These are phyloP conservation scores for Rotaria socialis DNA, from an alignment of 2,888 invertebrate species.

Conservation along the genomic window DNA sequence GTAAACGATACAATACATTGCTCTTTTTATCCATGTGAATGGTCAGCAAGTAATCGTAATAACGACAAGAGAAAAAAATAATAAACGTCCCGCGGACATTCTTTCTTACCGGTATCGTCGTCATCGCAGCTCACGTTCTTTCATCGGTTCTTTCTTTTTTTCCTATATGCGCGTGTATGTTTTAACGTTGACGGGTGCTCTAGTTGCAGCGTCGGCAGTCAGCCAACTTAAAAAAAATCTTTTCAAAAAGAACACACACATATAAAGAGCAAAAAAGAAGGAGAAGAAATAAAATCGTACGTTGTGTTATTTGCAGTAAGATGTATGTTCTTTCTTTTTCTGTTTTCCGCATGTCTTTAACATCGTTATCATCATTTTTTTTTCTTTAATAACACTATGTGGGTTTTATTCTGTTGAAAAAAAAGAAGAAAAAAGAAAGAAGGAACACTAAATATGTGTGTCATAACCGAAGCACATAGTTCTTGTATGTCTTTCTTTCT, in stretches of 20 bases:
- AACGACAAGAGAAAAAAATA: not conserved
- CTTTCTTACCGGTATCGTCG: not conserved
- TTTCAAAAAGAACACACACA: not conserved
- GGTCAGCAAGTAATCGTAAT: not conserved
- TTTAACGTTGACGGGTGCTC: not conserved
- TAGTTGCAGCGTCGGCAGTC: not conserved
- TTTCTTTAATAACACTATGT: not conserved
- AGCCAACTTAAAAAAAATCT: not conserved
- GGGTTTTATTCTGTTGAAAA: not conserved
- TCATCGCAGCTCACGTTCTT: not conserved
- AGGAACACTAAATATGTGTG: not conserved
- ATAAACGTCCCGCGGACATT: not conserved
- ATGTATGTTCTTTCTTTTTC: conserved; percentile 13
- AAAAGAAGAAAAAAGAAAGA: not conserved
- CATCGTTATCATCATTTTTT: not conserved
- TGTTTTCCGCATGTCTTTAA: not conserved
- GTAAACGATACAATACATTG: not conserved
- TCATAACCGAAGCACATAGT: conserved; percentile 3
- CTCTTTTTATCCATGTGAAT: not conserved
- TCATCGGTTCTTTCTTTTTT: conserved; percentile 6
- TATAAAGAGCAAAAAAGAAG: not conserved
- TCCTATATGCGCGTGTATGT: not conserved
- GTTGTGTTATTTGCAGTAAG: not conserved
- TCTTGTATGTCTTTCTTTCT: not conserved
- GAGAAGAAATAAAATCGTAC: not conserved